Base-by-base conservation (phyloP, 1,140 invertebrate species). In the Leptestheria dahalacensis region DNA sequence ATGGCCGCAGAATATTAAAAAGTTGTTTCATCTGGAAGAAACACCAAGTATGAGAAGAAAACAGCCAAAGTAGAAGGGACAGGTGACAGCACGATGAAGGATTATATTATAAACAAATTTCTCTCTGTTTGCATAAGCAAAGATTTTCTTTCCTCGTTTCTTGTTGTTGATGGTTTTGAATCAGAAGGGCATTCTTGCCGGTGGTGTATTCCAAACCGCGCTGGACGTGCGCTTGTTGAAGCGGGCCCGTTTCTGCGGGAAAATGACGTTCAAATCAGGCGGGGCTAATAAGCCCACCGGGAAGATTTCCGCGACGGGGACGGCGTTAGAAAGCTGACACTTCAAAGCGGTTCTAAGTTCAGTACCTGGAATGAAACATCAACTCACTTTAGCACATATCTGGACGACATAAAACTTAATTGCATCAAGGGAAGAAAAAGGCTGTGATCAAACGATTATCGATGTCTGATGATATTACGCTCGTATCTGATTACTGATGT, bases 221-320 rank as follows among this genome's bases (percentile, higher is more conserved):
- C 61, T 62, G 4, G 61, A 62, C 2, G 61, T 62, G 20, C 61
- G 53, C 23, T 62, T 62, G 18, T 51, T 21, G 24, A 60, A 60
- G 20, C 58, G 56, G 21, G 26, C 48, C 15, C 48, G 26, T 18
- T 59, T 48, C 15, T 48, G 57, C 10, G 41, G 57, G 24, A 62
- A 62, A 1, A 62, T 48, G 9, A 3, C n/a, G 15, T 52, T 59
- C 25, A 62, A 25, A 28, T 59, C 20, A 15, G 61, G 61, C 6
- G 57, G 29, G 2, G 25, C 10, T n/a, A 59, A 49, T 1, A 55
- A 28, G 2, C 33, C 28, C 2, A 18, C 26, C 12, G 53, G 61
- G 48, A 62, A 62, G n/a, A 62, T 48, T 10, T 48, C 12, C 10
- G 28, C 46, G n/a, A n/a, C n/a, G n/a, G 2, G 47, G 18, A n/a